These are phyloP conservation scores for Orestias chungarensis DNA, from an alignment of 2,797 vertebrate genomes.

Conservation along the genomic window DNA sequence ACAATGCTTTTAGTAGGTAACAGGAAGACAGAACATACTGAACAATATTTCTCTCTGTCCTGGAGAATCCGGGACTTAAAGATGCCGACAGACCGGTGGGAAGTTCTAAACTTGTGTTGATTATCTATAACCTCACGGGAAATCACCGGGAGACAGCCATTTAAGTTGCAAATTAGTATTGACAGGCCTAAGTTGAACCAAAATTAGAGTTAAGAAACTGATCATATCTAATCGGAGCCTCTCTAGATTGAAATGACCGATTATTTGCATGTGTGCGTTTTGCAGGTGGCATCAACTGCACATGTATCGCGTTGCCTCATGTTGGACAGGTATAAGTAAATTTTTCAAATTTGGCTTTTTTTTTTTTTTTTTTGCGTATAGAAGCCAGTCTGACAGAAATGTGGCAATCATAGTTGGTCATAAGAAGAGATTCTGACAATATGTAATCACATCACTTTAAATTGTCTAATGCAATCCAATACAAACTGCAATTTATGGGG, in stretches of 20 bases:
- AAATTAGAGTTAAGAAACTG: background rate
- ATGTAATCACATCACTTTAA: too few species aligned
- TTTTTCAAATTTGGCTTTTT: background rate
- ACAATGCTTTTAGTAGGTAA: background rate
- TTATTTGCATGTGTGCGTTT: too few species aligned
- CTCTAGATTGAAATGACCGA: too few species aligned
- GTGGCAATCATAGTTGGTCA: too few species aligned
- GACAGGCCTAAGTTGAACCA: background rate
- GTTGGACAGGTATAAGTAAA: background rate
- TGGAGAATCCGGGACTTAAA: background rate
- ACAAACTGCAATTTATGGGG: background rate
- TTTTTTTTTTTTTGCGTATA: background rate
- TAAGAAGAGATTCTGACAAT: too few species aligned
- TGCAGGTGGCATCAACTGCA: background rate
- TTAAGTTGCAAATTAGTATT: background rate
- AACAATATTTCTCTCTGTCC: background rate
- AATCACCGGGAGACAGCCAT: background rate
- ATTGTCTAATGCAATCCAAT: background rate
- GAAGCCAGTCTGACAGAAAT: background rate
- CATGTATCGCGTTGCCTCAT: background rate
- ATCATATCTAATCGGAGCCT: too few species aligned
- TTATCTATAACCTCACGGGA: background rate
- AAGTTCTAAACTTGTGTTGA: background rate
- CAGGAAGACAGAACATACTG: background rate
- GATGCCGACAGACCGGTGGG: background rate